Evolutionary conservation across 2,113 vertebrate genomes (phyloP), one percentile per base, ranked within the genome.

Genomic region (Tautogolabrus adspersus): DNA sequence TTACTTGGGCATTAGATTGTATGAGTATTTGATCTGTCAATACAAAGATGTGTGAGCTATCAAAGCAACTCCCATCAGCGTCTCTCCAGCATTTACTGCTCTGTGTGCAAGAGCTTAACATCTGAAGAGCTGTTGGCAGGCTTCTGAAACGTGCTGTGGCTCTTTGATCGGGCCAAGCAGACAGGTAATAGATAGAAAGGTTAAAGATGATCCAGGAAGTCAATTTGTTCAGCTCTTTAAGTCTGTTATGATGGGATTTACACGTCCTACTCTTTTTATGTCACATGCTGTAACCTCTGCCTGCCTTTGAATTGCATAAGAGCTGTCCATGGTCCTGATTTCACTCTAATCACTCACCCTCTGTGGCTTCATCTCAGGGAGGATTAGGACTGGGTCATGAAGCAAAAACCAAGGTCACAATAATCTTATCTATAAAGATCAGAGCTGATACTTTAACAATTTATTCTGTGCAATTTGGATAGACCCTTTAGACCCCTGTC

Each of bases 211-310:
- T 61, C 26, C 56, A 54, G 44, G 4, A 16, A 42, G 19, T 30
- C 21, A 63, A 79, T 69, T 62, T 71, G 55, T 70, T 81, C 60
- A 61, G 66, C 67, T 81, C 57, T 52, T 70, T 54, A 77, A 83
- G 55, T 61, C 59, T 18, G 30, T 54, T 54, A 72, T 81, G 65
- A 77, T 54, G 3, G 58, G 37, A 80, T 77, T 88, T 79, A 66
- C 49, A 85, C 30, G 68, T 80, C 22, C 42, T 23, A 66, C 63
- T 65, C 22, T 73, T 58, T 82, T 22, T 26, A 22, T 67, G 74
- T 72, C 44, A 51, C 47, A 58, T 46, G 16, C 55, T 57, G 60
- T 72, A 70, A 61, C 4, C 67, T 71, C 71, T 55, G 52, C 34
- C 54, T 23, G 69, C 57, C 37, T 55, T 22, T 55, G 61, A 57